These are phyloP conservation scores for Lottia scabra DNA, from an alignment of 2,888 invertebrate species.

Conservation along the genomic window DNA sequence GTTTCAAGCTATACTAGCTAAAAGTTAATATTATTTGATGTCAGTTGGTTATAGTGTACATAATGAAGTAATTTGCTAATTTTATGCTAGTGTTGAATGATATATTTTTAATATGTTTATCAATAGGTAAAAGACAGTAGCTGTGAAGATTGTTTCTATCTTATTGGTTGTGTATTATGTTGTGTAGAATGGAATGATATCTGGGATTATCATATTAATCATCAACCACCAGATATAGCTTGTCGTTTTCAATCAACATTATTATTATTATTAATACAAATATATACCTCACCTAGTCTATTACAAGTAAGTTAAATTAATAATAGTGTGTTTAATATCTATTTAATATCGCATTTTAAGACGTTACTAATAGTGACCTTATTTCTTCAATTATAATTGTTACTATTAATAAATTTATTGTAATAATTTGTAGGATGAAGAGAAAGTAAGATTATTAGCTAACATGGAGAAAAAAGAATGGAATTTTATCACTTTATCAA, in stretches of 20 bases:
- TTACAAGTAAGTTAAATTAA: slow-evolving; percentile 70
- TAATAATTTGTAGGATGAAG: slow-evolving; percentile 41
- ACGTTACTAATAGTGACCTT: too few species aligned
- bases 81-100: too few species aligned
- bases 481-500: slow-evolving; percentile 49
- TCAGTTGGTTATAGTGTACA: too few species aligned
- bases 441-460: slow-evolving; percentile 40
- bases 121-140: slow-evolving; percentile 70
- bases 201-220: slow-evolving; percentile 65
- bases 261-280: slow-evolving; percentile 78
- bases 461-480: slow-evolving; percentile 55
- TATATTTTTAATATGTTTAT: too few species aligned
- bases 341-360: too few species aligned
- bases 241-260: slow-evolving; percentile 76
- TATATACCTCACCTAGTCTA: slow-evolving; percentile 80
- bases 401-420: neutral
- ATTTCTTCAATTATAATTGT: too few species aligned
- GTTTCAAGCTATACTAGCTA: too few species aligned
- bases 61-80: too few species aligned
- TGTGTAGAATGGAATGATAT: slow-evolving; percentile 76
- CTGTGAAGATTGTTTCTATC: slow-evolving; percentile 73
- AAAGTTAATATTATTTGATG: too few species aligned
- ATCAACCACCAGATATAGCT: slow-evolving; percentile 69
- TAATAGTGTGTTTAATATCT: neutral
- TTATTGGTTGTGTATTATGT: slow-evolving; percentile 79